phyloP scores from a whole-genome alignment of 1,140 invertebrate genomes.

The Ceratina japonica region DNA sequence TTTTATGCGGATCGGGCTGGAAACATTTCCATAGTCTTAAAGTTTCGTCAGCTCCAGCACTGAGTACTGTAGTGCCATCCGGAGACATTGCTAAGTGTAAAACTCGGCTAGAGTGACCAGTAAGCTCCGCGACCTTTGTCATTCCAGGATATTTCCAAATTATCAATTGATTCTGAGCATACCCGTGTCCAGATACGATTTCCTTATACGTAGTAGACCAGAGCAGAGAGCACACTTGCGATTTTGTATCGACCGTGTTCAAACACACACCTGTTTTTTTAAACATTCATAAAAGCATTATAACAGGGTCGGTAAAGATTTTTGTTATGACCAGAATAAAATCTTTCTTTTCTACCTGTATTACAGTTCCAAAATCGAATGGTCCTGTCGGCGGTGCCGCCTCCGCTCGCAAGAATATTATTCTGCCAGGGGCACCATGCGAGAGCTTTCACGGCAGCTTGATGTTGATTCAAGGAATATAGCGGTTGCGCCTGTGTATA shows the following conservation, averaged over 20 bases:
- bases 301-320: background rate
- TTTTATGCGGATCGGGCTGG: conserved; percentile 85
- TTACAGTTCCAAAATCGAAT: conserved; percentile 96
- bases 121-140: conserved; percentile 90
- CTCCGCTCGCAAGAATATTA: conserved; percentile 94
- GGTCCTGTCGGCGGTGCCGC: conserved; percentile 96
- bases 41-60: conserved; percentile 97
- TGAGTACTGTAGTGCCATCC: conserved; percentile 95
- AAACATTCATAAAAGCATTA: background rate
- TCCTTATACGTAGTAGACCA: conserved; percentile 98
- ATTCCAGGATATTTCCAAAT: conserved; percentile 98
- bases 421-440: conserved; percentile 98
- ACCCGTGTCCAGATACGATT: conserved; percentile 96
- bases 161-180: conserved; percentile 95
- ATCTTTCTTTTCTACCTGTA: conserved; percentile 76
- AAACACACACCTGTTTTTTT: conserved; percentile 85
- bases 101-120: conserved; percentile 93
- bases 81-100: conserved; percentile 96
- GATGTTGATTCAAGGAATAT: conserved; percentile 88
- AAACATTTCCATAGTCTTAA: conserved; percentile 98
- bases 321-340: background rate
- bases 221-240: conserved; percentile 94
- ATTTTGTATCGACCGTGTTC: conserved; percentile 93
- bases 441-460: conserved; percentile 93
- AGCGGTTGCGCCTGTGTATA: conserved; percentile 83